These are phyloP conservation scores for Cybosia mesomella DNA, from an alignment of 2,888 invertebrate species.

Conservation along the genomic window DNA sequence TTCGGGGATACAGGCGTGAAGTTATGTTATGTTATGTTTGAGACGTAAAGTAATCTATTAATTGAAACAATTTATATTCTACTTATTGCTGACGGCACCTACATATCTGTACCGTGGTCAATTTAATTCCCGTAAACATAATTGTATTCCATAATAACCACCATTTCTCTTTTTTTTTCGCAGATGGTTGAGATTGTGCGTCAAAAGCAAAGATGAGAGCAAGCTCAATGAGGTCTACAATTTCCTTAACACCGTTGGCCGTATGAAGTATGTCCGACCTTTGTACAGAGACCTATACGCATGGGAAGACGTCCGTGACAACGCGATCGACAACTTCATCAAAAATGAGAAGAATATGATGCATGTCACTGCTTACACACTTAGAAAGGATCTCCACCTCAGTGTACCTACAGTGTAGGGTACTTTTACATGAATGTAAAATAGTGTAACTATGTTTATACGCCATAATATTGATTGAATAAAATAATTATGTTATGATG, in stretches of 20 bases:
- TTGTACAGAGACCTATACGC: slow-evolving; percentile 94
- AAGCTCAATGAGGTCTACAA: slow-evolving; percentile 90
- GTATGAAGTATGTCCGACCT: slow-evolving; percentile 97
- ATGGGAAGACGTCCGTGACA: slow-evolving; percentile 91
- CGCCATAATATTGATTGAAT: slow-evolving; percentile 44
- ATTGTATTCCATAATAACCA: background rate
- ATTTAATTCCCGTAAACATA: no score
- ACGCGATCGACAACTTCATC: slow-evolving; percentile 91
- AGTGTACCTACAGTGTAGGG: slow-evolving; percentile 33
- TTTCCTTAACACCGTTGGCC: slow-evolving; percentile 94
- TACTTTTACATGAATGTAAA: slow-evolving; percentile 43
- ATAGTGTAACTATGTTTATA: slow-evolving; percentile 43
- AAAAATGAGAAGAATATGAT: slow-evolving; percentile 92
- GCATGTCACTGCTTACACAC: slow-evolving; percentile 91
- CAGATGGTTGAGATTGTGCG: slow-evolving; percentile 92
- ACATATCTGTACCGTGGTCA: no score
- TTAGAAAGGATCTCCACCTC: slow-evolving; percentile 92
- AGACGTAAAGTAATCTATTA: no score
- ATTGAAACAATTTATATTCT: no score
- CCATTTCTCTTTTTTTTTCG: slow-evolving; percentile 55
- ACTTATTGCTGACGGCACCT: no score
- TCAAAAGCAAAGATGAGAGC: slow-evolving; percentile 90
- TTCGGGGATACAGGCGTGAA: no score
- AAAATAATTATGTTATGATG: slow-evolving; percentile 46
- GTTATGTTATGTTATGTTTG: no score